Evolutionary conservation across 2,888 invertebrate species (phyloP).

Genomic region (Drepanosiphum platanoidis): DNA sequence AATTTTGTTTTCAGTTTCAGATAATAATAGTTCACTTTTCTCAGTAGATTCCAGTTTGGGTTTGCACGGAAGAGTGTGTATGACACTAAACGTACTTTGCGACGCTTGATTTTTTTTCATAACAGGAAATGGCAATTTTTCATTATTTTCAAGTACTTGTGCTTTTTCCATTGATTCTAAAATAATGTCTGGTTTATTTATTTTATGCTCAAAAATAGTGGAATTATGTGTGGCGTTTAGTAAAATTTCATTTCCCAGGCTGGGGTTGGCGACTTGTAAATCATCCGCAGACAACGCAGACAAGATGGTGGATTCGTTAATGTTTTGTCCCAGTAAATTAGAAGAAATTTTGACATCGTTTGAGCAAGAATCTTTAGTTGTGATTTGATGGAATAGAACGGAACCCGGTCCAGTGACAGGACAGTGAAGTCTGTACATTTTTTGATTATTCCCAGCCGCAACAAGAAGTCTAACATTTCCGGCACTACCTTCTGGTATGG

Average conservation of each 20-base stretch:
- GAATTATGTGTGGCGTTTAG: conserved; percentile 30
- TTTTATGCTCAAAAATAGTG: conserved; percentile 29
- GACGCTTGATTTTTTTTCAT: conserved; percentile 66
- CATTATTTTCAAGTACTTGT: conserved; percentile 39
- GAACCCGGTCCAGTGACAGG: conserved; percentile 45
- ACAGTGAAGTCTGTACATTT: conserved; percentile 53
- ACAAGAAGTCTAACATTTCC: conserved; percentile 58
- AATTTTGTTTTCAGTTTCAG: conserved; percentile 28
- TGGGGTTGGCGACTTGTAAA: conserved; percentile 10
- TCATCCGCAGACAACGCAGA: conserved; percentile 32
- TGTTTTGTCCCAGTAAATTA: conserved; percentile 39
- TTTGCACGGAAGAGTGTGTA: conserved; percentile 33
- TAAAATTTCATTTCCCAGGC: conserved; percentile 40
- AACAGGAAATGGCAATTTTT: conserved; percentile 44
- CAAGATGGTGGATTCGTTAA: conserved; percentile 35
- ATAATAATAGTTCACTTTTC: conserved; percentile 4
- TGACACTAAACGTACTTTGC: conserved; percentile 55
- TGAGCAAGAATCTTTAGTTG: conserved; percentile 46
- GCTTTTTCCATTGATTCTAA: conserved; percentile 39
- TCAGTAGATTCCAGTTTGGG: conserved; percentile 13
- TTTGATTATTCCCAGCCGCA: conserved; percentile 38
- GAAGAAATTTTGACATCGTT: conserved; percentile 47
- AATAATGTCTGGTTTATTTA: conserved; percentile 33
- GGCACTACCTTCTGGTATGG: conserved; percentile 45
- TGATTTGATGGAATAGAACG: conserved; percentile 52